A percentile compares a stretch with the other conserved stretches of the same genome.
phyloP scores from a whole-genome alignment of 2,113 vertebrate genomes.

The Loxodonta africana region DNA sequence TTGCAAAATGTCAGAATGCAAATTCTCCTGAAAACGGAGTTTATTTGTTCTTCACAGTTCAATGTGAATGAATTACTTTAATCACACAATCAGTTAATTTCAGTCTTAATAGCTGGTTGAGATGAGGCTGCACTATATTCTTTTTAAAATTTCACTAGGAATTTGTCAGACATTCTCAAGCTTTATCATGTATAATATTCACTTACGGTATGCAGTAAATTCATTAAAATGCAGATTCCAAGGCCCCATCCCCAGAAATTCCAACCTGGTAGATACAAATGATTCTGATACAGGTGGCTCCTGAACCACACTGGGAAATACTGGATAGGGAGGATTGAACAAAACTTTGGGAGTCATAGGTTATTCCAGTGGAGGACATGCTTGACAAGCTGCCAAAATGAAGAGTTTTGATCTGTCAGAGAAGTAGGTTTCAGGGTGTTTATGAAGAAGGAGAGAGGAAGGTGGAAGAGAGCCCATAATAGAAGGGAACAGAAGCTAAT shows the following conservation, averaged over 20 bases:
- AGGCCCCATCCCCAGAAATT: neutral
- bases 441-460: neutral
- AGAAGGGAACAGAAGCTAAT: neutral
- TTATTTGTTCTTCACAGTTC: constrained; percentile 69
- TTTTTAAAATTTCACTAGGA: neutral
- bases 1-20: constrained; percentile 66
- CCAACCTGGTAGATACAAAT: neutral
- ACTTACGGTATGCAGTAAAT: neutral
- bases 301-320: neutral
- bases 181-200: neutral
- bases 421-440: neutral
- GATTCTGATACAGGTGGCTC: neutral
- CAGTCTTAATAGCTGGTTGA: constrained; percentile 56
- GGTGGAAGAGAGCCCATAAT: neutral
- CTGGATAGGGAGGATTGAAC: neutral
- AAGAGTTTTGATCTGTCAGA: neutral
- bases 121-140: constrained; percentile 1
- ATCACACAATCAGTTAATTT: constrained; percentile 74
- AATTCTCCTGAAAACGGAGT: constrained; percentile 49
- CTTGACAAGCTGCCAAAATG: neutral
- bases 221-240: neutral
- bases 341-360: neutral
- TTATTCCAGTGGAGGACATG: neutral
- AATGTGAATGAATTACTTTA: constrained; percentile 73
- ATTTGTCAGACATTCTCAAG: constrained; percentile 23